Evolutionary conservation across 2,113 vertebrate species (phyloP).

Genomic region (Parotia lawesii): DNA sequence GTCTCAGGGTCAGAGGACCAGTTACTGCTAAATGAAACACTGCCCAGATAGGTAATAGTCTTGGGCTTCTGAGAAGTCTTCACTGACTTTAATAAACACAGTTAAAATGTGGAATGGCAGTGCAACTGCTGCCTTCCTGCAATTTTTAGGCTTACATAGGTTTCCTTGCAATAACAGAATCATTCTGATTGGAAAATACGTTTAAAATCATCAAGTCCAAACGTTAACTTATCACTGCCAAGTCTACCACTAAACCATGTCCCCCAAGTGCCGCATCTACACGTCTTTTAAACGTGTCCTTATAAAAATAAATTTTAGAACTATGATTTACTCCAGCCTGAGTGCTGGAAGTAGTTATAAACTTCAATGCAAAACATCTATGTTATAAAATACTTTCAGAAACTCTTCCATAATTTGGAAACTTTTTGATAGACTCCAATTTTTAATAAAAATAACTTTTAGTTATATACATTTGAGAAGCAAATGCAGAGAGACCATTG

Average conservation of each 20-base stretch:
- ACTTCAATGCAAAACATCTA: neutral
- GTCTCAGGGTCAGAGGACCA: neutral
- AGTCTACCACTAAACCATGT: neutral
- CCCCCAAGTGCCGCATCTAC: neutral
- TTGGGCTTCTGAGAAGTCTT: neutral
- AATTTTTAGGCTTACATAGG: neutral
- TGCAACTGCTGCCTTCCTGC: neutral
- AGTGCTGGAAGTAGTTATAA: neutral
- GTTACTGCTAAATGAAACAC: neutral
- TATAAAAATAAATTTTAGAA: neutral
- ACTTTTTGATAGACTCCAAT: neutral
- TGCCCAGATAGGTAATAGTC: neutral
- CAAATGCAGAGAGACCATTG: neutral
- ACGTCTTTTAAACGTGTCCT: neutral
- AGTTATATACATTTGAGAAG: neutral
- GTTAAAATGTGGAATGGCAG: neutral
- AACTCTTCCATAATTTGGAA: neutral
- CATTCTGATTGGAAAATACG: neutral
- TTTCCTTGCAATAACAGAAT: neutral
- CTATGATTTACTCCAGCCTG: neutral
- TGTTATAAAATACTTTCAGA: neutral
- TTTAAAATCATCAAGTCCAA: neutral
- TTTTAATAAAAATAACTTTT: constrained; percentile 17
- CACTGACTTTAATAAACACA: neutral
- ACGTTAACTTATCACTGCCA: neutral